Evolutionary conservation across 1,140 invertebrate species (phyloP).

Genomic region (Tribolium castaneum): DNA sequence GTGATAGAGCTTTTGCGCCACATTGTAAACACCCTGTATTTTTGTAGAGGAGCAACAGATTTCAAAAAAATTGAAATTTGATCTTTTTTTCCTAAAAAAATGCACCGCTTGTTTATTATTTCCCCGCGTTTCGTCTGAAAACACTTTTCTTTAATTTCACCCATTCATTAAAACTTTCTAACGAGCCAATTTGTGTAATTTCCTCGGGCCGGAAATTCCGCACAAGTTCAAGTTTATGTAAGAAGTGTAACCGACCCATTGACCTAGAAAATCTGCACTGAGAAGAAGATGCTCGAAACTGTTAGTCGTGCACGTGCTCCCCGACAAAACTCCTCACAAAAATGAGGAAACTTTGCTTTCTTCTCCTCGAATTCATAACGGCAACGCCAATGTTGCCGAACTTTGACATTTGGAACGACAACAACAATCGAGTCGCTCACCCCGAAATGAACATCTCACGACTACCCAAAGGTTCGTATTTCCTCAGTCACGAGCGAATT

Average conservation of each 20-base stretch:
- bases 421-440: neutral
- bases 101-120: too few species aligned
- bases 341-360: constrained; percentile 42
- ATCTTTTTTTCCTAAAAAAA: too few species aligned
- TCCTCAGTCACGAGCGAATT: neutral
- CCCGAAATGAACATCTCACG: constrained; percentile 26
- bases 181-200: neutral
- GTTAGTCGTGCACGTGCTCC: constrained; percentile 12
- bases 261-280: constrained; percentile 13
- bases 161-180: neutral
- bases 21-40: too few species aligned
- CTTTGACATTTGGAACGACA: constrained; percentile 53
- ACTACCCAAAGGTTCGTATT: constrained; percentile 50
- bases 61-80: too few species aligned
- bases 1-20: too few species aligned
- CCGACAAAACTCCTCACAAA: neutral
- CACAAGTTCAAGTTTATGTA: constrained; percentile 24
- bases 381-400: neutral
- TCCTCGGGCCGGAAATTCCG: constrained; percentile 4
- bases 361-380: neutral
- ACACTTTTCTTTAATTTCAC: constrained; percentile 31
- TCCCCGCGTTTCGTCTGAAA: neutral
- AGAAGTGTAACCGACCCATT: constrained; percentile 30
- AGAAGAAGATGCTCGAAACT: neutral
- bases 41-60: too few species aligned